Percentiles rank a stretch among this genome's conserved stretches.
phyloP scores from a whole-genome alignment of 2,888 invertebrate genomes.

The Helicoverpa assulta region DNA sequence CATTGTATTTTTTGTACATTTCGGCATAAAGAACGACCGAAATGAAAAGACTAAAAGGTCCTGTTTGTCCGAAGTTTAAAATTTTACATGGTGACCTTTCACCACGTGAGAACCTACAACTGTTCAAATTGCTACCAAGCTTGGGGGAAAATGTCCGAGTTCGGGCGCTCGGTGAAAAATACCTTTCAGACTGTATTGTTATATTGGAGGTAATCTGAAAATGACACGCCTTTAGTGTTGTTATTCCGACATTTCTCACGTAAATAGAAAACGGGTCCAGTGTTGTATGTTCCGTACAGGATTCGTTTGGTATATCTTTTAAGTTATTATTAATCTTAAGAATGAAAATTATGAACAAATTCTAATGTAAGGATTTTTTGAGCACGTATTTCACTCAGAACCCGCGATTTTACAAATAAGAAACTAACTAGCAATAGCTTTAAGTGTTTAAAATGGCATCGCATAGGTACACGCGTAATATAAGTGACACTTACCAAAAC shows the following conservation, averaged over 20 bases:
- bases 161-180: slow-evolving; percentile 72
- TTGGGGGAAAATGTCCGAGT: slow-evolving; percentile 75
- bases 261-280: slow-evolving; percentile 41
- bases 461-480: slow-evolving; percentile 82
- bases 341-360: not conserved
- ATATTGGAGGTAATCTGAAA: slow-evolving; percentile 64
- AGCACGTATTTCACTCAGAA: slow-evolving; percentile 76
- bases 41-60: slow-evolving; percentile 43
- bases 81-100: slow-evolving; percentile 67
- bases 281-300: slow-evolving; percentile 16
- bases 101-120: slow-evolving; percentile 82
- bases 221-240: slow-evolving; percentile 61
- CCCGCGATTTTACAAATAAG: slow-evolving; percentile 66
- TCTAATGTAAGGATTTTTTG: slow-evolving; percentile 11
- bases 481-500: slow-evolving; percentile 70
- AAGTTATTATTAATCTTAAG: not conserved
- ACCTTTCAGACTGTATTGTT: slow-evolving; percentile 70
- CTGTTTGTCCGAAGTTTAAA: slow-evolving; percentile 67
- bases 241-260: slow-evolving; percentile 51
- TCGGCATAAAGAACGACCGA: slow-evolving; percentile 18
- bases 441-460: slow-evolving; percentile 86
- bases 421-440: slow-evolving; percentile 81
- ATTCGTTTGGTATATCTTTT: not conserved
- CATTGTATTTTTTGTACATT: slow-evolving; percentile 33
- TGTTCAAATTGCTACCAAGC: slow-evolving; percentile 79